Evolutionary conservation across 2,113 vertebrate species (phyloP), one percentile per base, ranked within the genome.

Genomic region (Ochotona princeps): DNA sequence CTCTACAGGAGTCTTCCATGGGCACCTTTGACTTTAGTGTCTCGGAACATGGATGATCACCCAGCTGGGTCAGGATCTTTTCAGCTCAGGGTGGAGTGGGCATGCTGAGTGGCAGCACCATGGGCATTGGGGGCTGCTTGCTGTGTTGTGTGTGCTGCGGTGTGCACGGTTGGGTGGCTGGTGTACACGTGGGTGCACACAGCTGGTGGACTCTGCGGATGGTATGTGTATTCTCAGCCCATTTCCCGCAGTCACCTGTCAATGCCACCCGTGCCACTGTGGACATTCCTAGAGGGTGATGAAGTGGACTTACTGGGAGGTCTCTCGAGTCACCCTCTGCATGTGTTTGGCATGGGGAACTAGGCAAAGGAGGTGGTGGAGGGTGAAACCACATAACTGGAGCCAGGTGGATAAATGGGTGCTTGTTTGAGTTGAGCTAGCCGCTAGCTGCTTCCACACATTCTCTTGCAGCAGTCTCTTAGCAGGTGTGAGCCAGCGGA

Each of bases 101-200:
- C n/a, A 38, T 30, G 23, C 47, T 73, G 28, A 8, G 1, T 28
- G 1, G 1, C 4, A 8, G 61, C 25, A 4, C 51, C 57, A 1
- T 1, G 73, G 44, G 13, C 28, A 0, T 9, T 70, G 18, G 21
- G 30, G 74, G 25, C 63, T 30, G 81, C 7, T 0, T 21, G 61
- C 30, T 78, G 15, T 10, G 28, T 17, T 8, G 13, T 2, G 30
- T 10, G 20, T n/a, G 30, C 21, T 14, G 12, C 63, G 38, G 1
- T 25, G 25, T 21, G 18, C 23, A 0, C 1, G 18, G 23, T 10
- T 15, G 79, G 61, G 25, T 47, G 11, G 30, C 81, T 11, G 30
- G 28, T 7, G 20, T 3, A 2, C 18, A 44, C 0, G 3, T 0
- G 21, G 6, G 38, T 32, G 2, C 30, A 14, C 28, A 3, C 20